Evolutionary conservation across 2,888 invertebrate species (phyloP).

Genomic region (Hydroisotoma schaefferi): DNA sequence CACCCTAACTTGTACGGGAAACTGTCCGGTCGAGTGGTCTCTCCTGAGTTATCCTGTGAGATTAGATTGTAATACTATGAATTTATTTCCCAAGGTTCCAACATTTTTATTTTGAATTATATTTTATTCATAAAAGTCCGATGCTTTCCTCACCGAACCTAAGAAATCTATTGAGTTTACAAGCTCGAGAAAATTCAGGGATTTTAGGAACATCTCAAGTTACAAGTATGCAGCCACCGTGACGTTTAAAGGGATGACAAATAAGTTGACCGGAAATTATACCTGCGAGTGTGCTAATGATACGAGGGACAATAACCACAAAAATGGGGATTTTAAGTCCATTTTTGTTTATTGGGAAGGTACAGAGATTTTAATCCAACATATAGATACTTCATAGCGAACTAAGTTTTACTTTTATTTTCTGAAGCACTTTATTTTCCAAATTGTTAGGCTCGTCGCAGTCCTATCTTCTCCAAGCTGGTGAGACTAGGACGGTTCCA

Average conservation of each 20-base stretch:
- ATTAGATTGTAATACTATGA: too few species aligned
- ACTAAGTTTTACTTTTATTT: not conserved
- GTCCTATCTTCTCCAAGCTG: constrained; percentile 16
- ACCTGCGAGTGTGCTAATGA: not conserved
- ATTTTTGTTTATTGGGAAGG: constrained; percentile 16
- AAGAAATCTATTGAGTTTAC: not conserved
- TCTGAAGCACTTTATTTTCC: not conserved
- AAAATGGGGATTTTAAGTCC: too few species aligned
- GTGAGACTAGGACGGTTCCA: constrained; percentile 1
- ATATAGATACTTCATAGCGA: not conserved
- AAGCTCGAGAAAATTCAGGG: not conserved
- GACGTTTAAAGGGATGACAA: not conserved
- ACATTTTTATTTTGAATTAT: too few species aligned
- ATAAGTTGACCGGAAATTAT: constrained; percentile 14
- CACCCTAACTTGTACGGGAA: constrained; percentile 1
- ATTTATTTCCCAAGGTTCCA: too few species aligned
- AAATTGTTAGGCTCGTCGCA: constrained; percentile 1
- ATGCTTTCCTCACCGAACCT: not conserved
- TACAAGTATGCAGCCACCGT: constrained; percentile 6
- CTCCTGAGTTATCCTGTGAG: constrained; percentile 7
- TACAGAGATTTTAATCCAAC: not conserved
- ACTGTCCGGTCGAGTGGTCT: constrained; percentile 14
- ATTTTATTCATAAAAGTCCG: not conserved
- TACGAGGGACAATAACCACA: not conserved
- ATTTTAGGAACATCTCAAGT: not conserved